A percentile compares a stretch with the other conserved stretches of the same genome.
Evolutionary conservation across 2,113 vertebrate genomes (phyloP).

Genomic region (Nothobranchius kuhntae): DNA sequence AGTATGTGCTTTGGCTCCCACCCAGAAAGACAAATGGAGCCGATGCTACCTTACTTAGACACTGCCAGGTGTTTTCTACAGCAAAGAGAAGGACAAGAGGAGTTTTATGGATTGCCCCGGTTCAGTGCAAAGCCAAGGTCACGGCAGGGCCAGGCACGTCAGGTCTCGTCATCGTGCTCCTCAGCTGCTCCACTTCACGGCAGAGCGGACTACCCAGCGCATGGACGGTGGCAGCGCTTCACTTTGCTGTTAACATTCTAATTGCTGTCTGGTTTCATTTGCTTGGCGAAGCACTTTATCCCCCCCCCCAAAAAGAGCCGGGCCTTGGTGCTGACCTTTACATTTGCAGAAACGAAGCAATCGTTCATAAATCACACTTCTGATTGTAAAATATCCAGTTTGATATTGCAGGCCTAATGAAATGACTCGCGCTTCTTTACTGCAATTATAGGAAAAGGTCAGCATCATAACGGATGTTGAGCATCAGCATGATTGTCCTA

Average conservation of each 20-base stretch:
- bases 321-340: conserved; percentile 60
- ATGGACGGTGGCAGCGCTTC: conserved; percentile 45
- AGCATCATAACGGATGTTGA: conserved; percentile 65
- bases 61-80: conserved; percentile 24
- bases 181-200: conserved; percentile 28
- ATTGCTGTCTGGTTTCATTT: conserved; percentile 64
- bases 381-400: conserved; percentile 66
- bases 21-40: conserved; percentile 21
- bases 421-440: conserved; percentile 63
- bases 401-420: conserved; percentile 64
- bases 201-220: conserved; percentile 34
- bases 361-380: conserved; percentile 63
- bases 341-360: conserved; percentile 56
- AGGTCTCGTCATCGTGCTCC: conserved; percentile 34
- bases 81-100: conserved; percentile 15
- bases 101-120: conserved; percentile 39
- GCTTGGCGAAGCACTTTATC: conserved; percentile 47
- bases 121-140: conserved; percentile 37
- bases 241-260: conserved; percentile 54
- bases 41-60: conserved; percentile 19
- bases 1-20: conserved; percentile 20
- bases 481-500: conserved; percentile 55
- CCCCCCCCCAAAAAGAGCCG: neutral
- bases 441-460: conserved; percentile 73
- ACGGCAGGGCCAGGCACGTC: conserved; percentile 29